Conservation (phyloP, 2,113 vertebrate genomes). For the Empidonax alnorum region DNA sequence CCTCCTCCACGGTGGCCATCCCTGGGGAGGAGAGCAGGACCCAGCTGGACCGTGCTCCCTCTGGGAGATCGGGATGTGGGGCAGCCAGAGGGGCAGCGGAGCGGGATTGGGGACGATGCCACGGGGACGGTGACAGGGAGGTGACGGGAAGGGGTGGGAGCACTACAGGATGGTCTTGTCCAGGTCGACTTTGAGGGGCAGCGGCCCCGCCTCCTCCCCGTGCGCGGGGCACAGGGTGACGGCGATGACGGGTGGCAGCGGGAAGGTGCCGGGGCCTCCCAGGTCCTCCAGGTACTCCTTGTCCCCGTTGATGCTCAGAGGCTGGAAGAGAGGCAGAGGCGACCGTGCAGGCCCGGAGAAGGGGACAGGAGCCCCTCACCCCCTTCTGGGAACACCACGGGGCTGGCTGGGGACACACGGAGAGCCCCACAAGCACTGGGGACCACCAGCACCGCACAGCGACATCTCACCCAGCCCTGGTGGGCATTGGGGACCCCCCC, state of each 20-base stretch:
- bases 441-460: rapidly evolving
- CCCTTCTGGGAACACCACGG: rapidly evolving
- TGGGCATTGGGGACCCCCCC: rapidly evolving
- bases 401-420: rapidly evolving
- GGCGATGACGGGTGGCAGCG: slow-evolving; percentile 80
- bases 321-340: slow-evolving; percentile 38
- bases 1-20: neutral
- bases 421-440: rapidly evolving
- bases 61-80: rapidly evolving
- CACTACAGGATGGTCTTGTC: slow-evolving; percentile 83
- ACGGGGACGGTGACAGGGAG: neutral
- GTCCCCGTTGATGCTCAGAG: slow-evolving; percentile 92
- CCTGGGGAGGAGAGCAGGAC: neutral
- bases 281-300: slow-evolving; percentile 87
- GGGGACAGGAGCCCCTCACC: neutral
- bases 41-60: rapidly evolving
- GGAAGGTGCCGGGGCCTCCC: slow-evolving; percentile 77
- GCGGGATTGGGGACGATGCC: rapidly evolving
- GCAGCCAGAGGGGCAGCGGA: neutral
- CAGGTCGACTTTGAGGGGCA: slow-evolving; percentile 90
- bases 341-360: rapidly evolving
- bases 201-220: slow-evolving; percentile 80
- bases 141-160: neutral
- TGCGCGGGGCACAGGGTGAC: slow-evolving; percentile 78
- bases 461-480: rapidly evolving